A percentile compares a stretch with the other conserved stretches of the same genome.
These are phyloP conservation scores for Mesocentrotus franciscanus DNA, from an alignment of 53 echinoderm and acorn worm genomes.

Conservation along the genomic window DNA sequence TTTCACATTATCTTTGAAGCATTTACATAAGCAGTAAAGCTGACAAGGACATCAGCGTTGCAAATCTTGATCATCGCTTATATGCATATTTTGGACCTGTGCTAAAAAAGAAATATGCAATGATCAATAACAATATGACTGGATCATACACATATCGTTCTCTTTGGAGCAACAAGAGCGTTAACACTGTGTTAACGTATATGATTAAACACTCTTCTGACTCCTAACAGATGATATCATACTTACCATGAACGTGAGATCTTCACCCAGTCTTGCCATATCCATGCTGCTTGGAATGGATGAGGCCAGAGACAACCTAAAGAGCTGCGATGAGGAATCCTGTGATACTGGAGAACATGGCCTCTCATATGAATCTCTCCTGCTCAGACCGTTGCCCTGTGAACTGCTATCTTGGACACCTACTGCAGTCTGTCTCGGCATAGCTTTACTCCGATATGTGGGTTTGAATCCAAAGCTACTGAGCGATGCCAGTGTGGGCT, in stretches of 20 bases:
- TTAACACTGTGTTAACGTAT: too few relatives aligned
- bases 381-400: neutral
- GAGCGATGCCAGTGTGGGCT: conserved; percentile 18
- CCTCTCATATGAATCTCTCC: conserved; percentile 27
- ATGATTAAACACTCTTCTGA: too few relatives aligned
- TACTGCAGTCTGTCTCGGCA: conserved; percentile 2
- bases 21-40: too few relatives aligned
- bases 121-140: too few relatives aligned
- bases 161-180: too few relatives aligned
- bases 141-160: too few relatives aligned
- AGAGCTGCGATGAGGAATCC: conserved; percentile 35
- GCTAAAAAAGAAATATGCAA: too few relatives aligned
- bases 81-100: too few relatives aligned
- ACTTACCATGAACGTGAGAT: conserved; percentile 50
- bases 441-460: neutral
- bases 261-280: conserved; percentile 48
- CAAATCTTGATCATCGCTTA: too few relatives aligned
- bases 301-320: neutral
- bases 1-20: too few relatives aligned
- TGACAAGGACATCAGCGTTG: too few relatives aligned
- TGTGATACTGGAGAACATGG: conserved; percentile 29
- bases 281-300: conserved; percentile 62
- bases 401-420: neutral
- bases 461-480: conserved; percentile 56
- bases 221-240: neutral